These are phyloP conservation scores for Anguilla marmorata DNA, from an alignment of 2,797 vertebrate species.

Conservation along the genomic window DNA sequence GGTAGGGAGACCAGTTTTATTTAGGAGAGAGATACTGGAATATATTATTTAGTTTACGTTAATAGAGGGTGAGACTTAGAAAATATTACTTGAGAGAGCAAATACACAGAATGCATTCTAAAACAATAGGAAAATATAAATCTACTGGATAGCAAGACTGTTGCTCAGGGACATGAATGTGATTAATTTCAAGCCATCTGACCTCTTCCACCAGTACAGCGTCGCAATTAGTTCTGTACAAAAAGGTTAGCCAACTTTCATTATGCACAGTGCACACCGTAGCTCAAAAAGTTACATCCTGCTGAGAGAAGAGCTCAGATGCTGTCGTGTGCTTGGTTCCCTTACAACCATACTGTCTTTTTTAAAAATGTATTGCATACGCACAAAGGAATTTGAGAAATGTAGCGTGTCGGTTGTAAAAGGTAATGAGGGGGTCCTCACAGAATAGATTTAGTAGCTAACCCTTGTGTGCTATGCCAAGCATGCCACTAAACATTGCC, in stretches of 20 bases:
- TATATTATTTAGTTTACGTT: not conserved
- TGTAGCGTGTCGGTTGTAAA: conserved; percentile 16
- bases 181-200: not conserved
- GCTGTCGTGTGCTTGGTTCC: not conserved
- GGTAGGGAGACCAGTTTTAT: not conserved
- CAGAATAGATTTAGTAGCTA: conserved; percentile 21
- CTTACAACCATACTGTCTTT: not conserved
- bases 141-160: not conserved
- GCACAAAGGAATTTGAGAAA: conserved; percentile 8
- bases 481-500: conserved; percentile 4
- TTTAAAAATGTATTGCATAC: not conserved
- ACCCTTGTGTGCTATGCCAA: conserved; percentile 14
- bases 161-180: not conserved
- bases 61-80: not conserved
- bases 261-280: not conserved
- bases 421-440: conserved; percentile 14
- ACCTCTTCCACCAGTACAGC: not conserved
- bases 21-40: not conserved
- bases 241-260: not conserved
- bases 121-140: not conserved
- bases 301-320: not conserved
- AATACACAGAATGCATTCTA: not conserved
- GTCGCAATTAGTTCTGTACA: not conserved
- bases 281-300: not conserved
- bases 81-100: not conserved